Conservation (phyloP, 2,888 invertebrate species). For the Perizoma affinitatum region DNA sequence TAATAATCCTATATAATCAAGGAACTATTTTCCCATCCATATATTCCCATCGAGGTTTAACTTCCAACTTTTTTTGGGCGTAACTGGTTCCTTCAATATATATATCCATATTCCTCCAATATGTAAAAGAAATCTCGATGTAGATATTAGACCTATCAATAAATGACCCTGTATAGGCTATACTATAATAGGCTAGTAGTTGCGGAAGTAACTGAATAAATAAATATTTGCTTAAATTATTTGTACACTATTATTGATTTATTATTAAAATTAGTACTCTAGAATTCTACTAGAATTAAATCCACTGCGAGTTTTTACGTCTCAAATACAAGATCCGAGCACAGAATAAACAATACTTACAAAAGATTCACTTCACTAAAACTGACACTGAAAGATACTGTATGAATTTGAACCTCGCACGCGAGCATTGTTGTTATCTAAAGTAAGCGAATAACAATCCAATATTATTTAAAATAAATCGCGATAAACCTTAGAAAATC, state of each 20-base stretch:
- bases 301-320: slow-evolving; percentile 10
- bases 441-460: slow-evolving; percentile 1
- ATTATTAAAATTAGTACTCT: slow-evolving; percentile 1
- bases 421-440: not conserved
- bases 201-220: not conserved
- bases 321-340: slow-evolving; percentile 3
- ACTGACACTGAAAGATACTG: not conserved
- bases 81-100: too few species aligned
- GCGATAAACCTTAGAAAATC: not conserved
- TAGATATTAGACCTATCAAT: too few species aligned
- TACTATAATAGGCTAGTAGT: not conserved
- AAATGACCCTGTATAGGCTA: too few species aligned
- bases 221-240: not conserved
- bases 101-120: too few species aligned
- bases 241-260: not conserved
- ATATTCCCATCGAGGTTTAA: too few species aligned
- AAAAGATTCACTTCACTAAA: not conserved
- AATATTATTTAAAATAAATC: not conserved
- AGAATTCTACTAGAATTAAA: too few species aligned
- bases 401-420: not conserved
- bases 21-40: too few species aligned
- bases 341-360: not conserved
- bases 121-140: too few species aligned
- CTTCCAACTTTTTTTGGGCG: too few species aligned
- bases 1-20: too few species aligned